Evolutionary conservation across 2,888 invertebrate species (phyloP).

Genomic region (Lepidonotus clava): DNA sequence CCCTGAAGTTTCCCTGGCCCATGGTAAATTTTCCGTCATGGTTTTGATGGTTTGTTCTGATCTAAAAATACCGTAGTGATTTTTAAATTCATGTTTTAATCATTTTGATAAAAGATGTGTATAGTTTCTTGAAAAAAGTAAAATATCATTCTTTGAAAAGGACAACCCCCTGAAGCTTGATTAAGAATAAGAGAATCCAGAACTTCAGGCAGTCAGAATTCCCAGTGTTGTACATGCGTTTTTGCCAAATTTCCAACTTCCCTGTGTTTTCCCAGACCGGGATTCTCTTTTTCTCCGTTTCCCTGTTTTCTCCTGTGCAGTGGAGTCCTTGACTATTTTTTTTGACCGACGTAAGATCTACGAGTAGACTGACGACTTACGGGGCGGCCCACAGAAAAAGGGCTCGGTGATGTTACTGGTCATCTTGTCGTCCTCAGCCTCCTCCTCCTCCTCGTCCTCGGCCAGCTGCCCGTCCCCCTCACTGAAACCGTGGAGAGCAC

Average conservation of each 20-base stretch:
- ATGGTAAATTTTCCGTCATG: too few species aligned
- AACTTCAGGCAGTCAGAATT: too few species aligned
- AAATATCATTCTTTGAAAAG: neutral
- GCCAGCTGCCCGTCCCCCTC: constrained; percentile 21
- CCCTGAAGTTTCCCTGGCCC: too few species aligned
- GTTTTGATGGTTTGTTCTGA: too few species aligned
- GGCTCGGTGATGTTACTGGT: constrained; percentile 41
- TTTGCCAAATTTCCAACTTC: too few species aligned
- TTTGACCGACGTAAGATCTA: neutral
- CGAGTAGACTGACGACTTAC: neutral
- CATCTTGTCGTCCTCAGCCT: neutral
- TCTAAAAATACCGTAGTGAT: neutral
- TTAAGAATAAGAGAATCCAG: too few species aligned
- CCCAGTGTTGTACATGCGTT: too few species aligned
- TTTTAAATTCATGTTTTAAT: constrained; percentile 14
- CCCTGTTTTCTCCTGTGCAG: too few species aligned
- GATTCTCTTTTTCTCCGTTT: too few species aligned
- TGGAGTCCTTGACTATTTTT: neutral
- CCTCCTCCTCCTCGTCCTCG: constrained; percentile 42
- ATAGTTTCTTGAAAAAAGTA: neutral
- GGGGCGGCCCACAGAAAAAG: constrained; percentile 55
- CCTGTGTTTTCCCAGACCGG: too few species aligned
- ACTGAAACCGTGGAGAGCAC: too few species aligned
- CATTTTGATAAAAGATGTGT: neutral
- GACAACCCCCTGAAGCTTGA: neutral